Evolutionary conservation across 2,797 vertebrate species (phyloP).

Genomic region (Chiloscyllium punctatum): DNA sequence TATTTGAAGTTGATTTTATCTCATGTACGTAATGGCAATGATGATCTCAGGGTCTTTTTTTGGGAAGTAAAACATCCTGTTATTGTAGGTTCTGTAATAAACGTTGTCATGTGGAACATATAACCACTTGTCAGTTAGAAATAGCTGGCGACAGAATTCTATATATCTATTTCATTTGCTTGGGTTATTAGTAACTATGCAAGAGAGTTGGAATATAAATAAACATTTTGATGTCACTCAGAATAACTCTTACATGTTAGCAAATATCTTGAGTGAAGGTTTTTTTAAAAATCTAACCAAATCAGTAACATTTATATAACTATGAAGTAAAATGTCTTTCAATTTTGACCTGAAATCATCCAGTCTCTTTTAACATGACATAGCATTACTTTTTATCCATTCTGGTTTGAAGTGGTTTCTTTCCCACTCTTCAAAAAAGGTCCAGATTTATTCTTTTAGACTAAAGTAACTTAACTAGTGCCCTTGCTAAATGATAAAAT

Average conservation of each 20-base stretch:
- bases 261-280: background rate
- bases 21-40: background rate
- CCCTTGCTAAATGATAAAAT: constrained; percentile 40
- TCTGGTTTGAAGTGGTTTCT: background rate
- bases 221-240: background rate
- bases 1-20: background rate
- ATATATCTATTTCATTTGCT: background rate
- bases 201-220: background rate
- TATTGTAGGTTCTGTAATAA: background rate
- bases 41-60: constrained; percentile 25
- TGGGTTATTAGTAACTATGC: background rate
- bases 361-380: background rate
- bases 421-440: background rate
- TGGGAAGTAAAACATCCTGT: constrained; percentile 11
- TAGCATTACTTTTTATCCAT: background rate
- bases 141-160: constrained; percentile 9
- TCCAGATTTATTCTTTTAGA: constrained; percentile 39
- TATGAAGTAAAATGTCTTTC: background rate
- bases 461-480: constrained; percentile 45
- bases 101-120: background rate
- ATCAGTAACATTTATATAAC: background rate
- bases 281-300: background rate
- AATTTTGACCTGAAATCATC: background rate
- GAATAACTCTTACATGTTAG: background rate
- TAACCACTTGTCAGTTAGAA: constrained; percentile 25